Evolutionary conservation across 2,888 invertebrate genomes (phyloP).

Genomic region (Diabrotica balteata): DNA sequence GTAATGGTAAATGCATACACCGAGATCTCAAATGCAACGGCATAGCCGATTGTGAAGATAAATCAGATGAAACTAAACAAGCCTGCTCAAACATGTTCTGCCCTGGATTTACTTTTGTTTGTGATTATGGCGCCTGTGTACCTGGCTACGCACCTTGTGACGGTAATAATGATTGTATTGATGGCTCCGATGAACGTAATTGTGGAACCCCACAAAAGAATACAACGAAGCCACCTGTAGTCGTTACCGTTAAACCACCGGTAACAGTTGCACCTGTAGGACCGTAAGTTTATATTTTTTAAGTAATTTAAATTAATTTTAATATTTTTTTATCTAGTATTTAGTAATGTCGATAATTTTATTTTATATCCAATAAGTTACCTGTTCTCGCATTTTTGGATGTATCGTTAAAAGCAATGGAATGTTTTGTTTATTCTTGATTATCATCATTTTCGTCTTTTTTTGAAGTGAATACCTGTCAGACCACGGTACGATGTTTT

Average conservation of each 20-base stretch:
- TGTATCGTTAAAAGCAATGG: no score
- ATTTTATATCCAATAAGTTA: no score
- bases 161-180: slow-evolving; percentile 61
- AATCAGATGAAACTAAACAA: slow-evolving; percentile 49
- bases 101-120: slow-evolving; percentile 45
- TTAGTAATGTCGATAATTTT: no score
- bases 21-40: slow-evolving; percentile 49
- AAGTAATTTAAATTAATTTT: no score
- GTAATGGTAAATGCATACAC: slow-evolving; percentile 44
- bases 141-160: slow-evolving; percentile 64
- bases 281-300: no score
- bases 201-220: slow-evolving; percentile 13
- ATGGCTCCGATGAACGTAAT: slow-evolving; percentile 62
- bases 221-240: slow-evolving; percentile 6
- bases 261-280: no score
- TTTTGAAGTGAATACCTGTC: no score
- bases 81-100: slow-evolving; percentile 45
- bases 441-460: no score
- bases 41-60: slow-evolving; percentile 46
- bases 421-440: no score
- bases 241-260: slow-evolving; percentile 3
- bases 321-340: no score
- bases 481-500: no score
- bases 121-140: slow-evolving; percentile 53
- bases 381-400: no score